These are phyloP conservation scores for Macrobrachium nipponense DNA, from an alignment of 1,140 invertebrate species.

Conservation along the genomic window DNA sequence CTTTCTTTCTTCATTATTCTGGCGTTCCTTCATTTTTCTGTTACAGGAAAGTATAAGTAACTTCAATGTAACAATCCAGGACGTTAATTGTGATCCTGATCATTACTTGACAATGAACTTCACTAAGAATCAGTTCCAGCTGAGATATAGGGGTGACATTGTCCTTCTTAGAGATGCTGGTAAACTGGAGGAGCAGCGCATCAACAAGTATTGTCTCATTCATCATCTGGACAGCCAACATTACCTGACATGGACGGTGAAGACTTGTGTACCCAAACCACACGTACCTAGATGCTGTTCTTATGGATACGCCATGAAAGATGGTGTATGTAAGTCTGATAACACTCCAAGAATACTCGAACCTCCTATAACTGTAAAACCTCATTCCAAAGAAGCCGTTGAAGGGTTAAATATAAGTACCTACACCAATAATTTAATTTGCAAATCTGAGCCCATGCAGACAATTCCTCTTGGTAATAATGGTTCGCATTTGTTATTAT, in stretches of 20 bases:
- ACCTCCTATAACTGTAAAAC: slow-evolving; percentile 8
- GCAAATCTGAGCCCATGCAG: too few relatives aligned
- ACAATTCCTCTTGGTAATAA: too few relatives aligned
- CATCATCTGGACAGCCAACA: background rate
- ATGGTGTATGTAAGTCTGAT: slow-evolving; percentile 6
- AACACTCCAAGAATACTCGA: background rate
- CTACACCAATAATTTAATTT: background rate
- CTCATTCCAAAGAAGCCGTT: background rate
- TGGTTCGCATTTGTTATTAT: background rate
- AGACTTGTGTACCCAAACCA: slow-evolving; percentile 6
- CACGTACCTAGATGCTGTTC: slow-evolving; percentile 39
- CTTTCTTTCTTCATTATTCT: too few relatives aligned
- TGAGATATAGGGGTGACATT: background rate
- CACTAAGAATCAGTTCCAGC: background rate
- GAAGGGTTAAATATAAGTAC: slow-evolving; percentile 23
- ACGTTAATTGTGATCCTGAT: background rate
- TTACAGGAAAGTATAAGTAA: too few relatives aligned
- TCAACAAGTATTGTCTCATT: background rate
- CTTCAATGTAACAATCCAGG: background rate
- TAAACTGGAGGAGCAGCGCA: background rate
- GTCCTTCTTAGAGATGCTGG: background rate
- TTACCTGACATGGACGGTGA: background rate
- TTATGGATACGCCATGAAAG: slow-evolving; percentile 16
- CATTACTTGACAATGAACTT: background rate
- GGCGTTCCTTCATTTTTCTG: too few relatives aligned